These are phyloP conservation scores for Cinclus cinclus DNA, from an alignment of 2,113 vertebrate species.

Conservation along the genomic window DNA sequence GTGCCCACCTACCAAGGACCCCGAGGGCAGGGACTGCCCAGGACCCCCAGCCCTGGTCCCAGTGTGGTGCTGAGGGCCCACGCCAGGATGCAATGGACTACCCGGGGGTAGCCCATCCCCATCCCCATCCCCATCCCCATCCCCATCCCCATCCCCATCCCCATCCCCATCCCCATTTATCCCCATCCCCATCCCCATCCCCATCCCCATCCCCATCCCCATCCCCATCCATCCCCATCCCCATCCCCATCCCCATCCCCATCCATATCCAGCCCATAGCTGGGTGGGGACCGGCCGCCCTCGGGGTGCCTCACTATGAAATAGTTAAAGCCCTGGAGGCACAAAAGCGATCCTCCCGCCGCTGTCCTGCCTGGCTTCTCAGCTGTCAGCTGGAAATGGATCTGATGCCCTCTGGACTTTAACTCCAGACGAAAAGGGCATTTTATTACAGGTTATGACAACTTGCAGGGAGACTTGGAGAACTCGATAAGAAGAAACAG, in stretches of 20 bases:
- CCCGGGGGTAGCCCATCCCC: too few relatives aligned
- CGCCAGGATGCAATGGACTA: fast-evolving
- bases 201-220: too few relatives aligned
- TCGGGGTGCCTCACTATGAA: neutral
- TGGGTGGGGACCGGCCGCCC: neutral
- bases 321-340: slow-evolving; percentile 32
- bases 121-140: too few relatives aligned
- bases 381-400: slow-evolving; percentile 76
- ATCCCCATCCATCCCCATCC: too few relatives aligned
- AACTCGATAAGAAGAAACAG: slow-evolving; percentile 71
- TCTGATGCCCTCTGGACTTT: slow-evolving; percentile 78
- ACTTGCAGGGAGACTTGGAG: slow-evolving; percentile 73
- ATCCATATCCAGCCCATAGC: too few relatives aligned
- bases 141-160: too few relatives aligned
- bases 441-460: slow-evolving; percentile 83
- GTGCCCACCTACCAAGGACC: neutral
- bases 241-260: too few relatives aligned
- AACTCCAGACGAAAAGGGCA: slow-evolving; percentile 65
- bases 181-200: too few relatives aligned
- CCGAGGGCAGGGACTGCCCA: neutral
- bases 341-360: neutral
- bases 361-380: slow-evolving; percentile 18
- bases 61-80: neutral
- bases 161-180: too few relatives aligned
- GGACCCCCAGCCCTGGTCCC: neutral